phyloP scores from a whole-genome alignment of 2,113 vertebrate species.

The Bambusicola thoracicus region DNA sequence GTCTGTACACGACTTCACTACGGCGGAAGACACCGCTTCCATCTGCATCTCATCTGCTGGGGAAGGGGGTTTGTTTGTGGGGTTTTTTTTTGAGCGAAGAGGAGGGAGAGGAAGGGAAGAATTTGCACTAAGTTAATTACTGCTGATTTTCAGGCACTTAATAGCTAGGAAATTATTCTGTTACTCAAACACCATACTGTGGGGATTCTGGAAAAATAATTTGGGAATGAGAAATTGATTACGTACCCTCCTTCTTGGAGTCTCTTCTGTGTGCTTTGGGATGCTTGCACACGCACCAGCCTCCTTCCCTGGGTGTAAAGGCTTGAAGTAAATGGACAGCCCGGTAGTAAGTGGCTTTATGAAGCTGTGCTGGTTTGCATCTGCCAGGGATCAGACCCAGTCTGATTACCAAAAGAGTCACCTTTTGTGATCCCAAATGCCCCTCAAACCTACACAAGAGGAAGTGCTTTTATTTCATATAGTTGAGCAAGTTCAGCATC shows the following conservation, averaged over 20 bases:
- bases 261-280: not conserved
- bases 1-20: not conserved
- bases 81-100: slow-evolving; percentile 8
- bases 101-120: slow-evolving; percentile 35
- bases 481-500: not conserved
- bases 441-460: not conserved
- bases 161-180: slow-evolving; percentile 57
- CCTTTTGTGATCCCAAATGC: not conserved
- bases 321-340: not conserved
- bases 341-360: not conserved
- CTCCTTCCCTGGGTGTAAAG: not conserved
- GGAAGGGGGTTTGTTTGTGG: slow-evolving; percentile 36
- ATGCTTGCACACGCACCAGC: not conserved
- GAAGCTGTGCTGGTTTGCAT: not conserved
- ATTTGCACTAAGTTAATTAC: slow-evolving; percentile 48
- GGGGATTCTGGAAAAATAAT: slow-evolving; percentile 55
- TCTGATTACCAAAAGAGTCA: not conserved
- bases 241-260: not conserved
- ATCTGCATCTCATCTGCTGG: slow-evolving; percentile 16
- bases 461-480: not conserved
- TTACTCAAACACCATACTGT: slow-evolving; percentile 51
- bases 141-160: slow-evolving; percentile 55
- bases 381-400: not conserved
- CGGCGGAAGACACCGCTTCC: not conserved
- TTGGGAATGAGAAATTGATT: slow-evolving; percentile 41